Evolutionary conservation across 2,888 invertebrate genomes (phyloP).

Genomic region (Acanthosoma haemorrhoidale): DNA sequence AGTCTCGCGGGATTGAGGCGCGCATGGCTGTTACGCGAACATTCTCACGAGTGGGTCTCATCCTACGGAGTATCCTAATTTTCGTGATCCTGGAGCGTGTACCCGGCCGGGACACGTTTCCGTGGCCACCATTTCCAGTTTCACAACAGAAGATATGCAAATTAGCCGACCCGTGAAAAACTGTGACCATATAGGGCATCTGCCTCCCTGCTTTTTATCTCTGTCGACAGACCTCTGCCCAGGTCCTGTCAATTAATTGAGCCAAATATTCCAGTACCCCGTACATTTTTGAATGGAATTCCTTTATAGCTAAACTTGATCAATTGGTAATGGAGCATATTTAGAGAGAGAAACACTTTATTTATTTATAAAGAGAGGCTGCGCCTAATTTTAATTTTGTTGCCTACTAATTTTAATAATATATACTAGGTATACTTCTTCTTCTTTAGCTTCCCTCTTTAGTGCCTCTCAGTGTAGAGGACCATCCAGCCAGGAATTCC

Average conservation of each 20-base stretch:
- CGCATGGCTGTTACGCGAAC: conserved; percentile 2
- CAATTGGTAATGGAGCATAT: no score
- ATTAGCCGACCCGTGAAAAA: conserved; percentile 15
- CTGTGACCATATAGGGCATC: conserved; percentile 16
- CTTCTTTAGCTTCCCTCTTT: no score
- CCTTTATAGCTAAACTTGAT: no score
- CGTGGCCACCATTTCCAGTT: conserved; percentile 31
- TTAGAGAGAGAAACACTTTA: no score
- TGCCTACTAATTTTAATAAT: no score
- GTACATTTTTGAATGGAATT: no score
- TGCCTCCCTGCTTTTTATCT: neutral
- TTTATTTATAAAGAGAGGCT: no score
- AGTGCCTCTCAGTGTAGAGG: no score
- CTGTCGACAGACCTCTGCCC: conserved; percentile 18
- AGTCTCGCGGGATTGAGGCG: neutral
- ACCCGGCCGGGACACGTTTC: conserved; percentile 30
- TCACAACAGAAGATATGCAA: conserved; percentile 35
- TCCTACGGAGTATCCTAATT: conserved; percentile 27
- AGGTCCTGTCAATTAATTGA: neutral
- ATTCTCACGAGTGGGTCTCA: conserved; percentile 15
- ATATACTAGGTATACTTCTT: no score
- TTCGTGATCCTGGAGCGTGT: conserved; percentile 28
- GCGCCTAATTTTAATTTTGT: no score
- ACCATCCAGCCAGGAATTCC: no score
- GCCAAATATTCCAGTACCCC: no score